Base-by-base conservation (phyloP, 2,888 invertebrate species). In the Aplocera efformata region DNA sequence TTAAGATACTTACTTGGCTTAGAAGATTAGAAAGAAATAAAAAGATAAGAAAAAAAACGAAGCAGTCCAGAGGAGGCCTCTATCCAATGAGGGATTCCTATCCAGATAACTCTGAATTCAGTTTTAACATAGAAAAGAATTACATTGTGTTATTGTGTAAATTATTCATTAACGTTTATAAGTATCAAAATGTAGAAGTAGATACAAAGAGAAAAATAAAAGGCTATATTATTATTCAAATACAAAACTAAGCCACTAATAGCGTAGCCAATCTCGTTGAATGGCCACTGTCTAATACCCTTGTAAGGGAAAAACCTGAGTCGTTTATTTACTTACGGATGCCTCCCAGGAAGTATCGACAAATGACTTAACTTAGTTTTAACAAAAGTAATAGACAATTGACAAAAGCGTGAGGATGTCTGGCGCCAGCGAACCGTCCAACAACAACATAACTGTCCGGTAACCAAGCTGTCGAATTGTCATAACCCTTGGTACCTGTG, bases 381-480 rank as follows among this genome's bases (percentile, higher is more conserved):
- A 56, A 72, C 60, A 67, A 73, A 63, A 60, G 48, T 52, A 67
- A 62, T 58, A 53, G 58, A 41, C 34, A 35, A 46, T 45, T 50
- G 45, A 81, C 78, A 83, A 79, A 72, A 60, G 69, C 46, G 54
- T 42, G 53, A 60, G 62, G 60, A 63, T 63, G 65, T 70, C 70
- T 75, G 86, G 86, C 86, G 86, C 85, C 85, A 78, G 64, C 58
- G 47, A 39, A 80, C 72, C 83, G 81, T 42, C 32, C 35, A 63
- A 74, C 64, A 69, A 72, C 64, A 70, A 72, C 63, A 70, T 81
- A 83, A 83, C 83, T 78, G 82, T 75, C 58, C 45, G 51, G 54
- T 60, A 58, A 69, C 62, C 56, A 60, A 67, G 51, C 65, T 58
- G 61, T 61, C 64, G 58, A 62, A 66, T 64, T 64, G 62, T 60